Conservation (phyloP, 2,113 vertebrate species). For the Aphyosemion australe region DNA sequence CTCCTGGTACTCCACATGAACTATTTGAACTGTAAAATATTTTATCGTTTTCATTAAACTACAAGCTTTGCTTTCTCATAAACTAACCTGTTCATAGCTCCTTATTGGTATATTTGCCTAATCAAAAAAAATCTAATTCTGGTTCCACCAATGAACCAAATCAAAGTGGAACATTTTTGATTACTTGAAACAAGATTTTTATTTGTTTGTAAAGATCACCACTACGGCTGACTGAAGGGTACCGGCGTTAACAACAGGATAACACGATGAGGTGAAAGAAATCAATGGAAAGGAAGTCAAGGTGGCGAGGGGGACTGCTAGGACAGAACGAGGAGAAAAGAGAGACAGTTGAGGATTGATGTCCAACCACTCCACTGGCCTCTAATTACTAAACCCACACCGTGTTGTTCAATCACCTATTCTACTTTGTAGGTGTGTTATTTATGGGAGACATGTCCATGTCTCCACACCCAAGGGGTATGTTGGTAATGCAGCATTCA, state of each 20-base stretch:
- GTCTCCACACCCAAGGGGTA: neutral
- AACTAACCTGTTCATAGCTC: too few relatives aligned
- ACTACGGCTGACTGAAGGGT: neutral
- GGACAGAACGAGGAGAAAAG: conserved; percentile 15
- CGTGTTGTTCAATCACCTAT: conserved; percentile 42
- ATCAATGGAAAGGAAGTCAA: conserved; percentile 49
- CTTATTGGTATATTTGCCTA: neutral
- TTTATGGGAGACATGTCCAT: neutral
- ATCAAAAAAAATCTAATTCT: neutral
- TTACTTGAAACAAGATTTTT: neutral
- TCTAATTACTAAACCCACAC: conserved; percentile 55
- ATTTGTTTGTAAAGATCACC: neutral
- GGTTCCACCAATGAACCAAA: neutral
- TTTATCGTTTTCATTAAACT: too few relatives aligned
- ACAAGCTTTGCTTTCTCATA: too few relatives aligned
- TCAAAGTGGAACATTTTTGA: neutral
- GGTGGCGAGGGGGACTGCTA: conserved; percentile 14
- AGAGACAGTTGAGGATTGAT: conserved; percentile 38
- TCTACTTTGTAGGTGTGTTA: conserved; percentile 19
- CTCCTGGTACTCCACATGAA: too few relatives aligned
- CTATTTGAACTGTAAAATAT: too few relatives aligned
- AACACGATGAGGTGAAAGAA: conserved; percentile 5
- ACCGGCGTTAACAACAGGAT: neutral
- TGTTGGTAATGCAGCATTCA: neutral
- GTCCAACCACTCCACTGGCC: conserved; percentile 41